Percentiles rank a stretch among this genome's conserved stretches.
phyloP scores from a whole-genome alignment of 2,113 vertebrate species.

The Python bivittatus region DNA sequence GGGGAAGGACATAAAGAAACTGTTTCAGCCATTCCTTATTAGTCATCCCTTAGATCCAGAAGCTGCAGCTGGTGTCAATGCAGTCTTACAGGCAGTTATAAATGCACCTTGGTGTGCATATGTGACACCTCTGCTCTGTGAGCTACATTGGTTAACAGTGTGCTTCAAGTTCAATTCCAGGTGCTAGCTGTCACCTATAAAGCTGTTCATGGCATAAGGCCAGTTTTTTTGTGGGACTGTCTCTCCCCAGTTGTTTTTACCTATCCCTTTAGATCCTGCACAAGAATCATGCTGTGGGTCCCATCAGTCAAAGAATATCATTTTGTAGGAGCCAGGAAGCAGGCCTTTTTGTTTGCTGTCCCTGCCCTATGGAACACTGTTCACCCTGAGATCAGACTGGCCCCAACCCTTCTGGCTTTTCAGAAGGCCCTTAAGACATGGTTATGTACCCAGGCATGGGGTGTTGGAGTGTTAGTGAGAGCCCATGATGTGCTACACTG shows the following conservation, averaged over 20 bases:
- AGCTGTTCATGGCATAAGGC: neutral
- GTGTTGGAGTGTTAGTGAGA: neutral
- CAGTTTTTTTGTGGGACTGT: neutral
- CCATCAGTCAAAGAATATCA: neutral
- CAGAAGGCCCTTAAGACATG: neutral
- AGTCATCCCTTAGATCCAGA: neutral
- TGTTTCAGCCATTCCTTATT: neutral
- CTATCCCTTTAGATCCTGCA: neutral
- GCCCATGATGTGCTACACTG: too few species aligned
- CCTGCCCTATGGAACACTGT: neutral
- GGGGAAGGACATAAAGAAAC: neutral
- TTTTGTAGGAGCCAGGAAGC: neutral
- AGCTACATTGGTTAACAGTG: neutral
- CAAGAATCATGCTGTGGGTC: neutral
- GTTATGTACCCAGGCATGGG: too few species aligned
- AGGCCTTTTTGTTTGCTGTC: neutral
- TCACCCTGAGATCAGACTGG: neutral
- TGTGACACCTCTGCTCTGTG: neutral
- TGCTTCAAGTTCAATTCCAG: neutral
- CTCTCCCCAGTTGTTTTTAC: neutral
- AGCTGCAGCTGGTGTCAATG: neutral
- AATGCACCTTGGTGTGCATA: neutral
- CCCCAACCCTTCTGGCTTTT: neutral
- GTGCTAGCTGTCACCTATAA: neutral
- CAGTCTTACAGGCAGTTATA: neutral